These are phyloP conservation scores for Cranoglanis bouderius DNA, from an alignment of 2,113 vertebrate genomes.

Conservation along the genomic window DNA sequence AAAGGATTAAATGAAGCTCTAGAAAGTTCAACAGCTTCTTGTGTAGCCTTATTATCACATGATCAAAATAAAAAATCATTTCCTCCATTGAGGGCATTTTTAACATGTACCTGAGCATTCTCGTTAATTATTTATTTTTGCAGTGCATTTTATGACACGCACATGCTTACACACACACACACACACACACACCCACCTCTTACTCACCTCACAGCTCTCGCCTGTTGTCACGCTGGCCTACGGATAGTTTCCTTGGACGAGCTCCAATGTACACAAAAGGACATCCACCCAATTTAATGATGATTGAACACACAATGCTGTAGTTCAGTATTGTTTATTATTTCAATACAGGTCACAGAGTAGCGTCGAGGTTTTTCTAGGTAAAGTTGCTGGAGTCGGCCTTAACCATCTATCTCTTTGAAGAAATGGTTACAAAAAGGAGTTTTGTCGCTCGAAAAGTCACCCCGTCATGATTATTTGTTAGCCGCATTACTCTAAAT, in stretches of 20 bases:
- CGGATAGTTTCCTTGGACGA: background rate
- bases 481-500: conserved; percentile 13
- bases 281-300: background rate
- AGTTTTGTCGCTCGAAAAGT: conserved; percentile 29
- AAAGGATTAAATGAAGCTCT: background rate
- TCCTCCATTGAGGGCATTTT: background rate
- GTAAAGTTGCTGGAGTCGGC: background rate
- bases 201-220: background rate
- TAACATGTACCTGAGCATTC: background rate
- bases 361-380: background rate
- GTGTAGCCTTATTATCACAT: background rate
- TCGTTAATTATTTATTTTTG: background rate
- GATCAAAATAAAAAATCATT: background rate
- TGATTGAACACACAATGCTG: background rate
- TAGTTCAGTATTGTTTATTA: background rate
- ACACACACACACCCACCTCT: background rate
- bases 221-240: background rate
- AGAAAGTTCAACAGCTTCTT: background rate
- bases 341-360: background rate
- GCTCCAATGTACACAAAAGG: conserved; percentile 28
- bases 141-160: background rate
- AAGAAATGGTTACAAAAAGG: conserved; percentile 15
- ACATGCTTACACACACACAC: background rate
- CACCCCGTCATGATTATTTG: conserved; percentile 12
- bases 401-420: background rate